Base-by-base conservation (phyloP, 35 echinoderm and acorn worm genomes). In the Lytechinus pictus region DNA sequence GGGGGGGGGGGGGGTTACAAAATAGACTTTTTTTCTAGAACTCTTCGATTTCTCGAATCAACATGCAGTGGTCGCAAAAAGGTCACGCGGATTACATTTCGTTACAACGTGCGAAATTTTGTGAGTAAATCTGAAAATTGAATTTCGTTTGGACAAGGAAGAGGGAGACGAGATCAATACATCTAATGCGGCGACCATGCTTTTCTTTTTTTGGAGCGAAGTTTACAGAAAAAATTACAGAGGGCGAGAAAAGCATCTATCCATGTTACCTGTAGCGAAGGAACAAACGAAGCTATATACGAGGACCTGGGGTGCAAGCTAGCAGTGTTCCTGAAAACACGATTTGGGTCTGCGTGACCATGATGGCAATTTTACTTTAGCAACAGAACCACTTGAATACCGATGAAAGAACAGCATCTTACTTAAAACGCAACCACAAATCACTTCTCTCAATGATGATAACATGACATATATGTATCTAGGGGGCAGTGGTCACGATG, bases 61-160 rank as follows among this genome's bases (percentile, higher is more conserved):
- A 79, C 66, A 79, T 16, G n/a, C 66, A 7, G 16, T 79, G 66
- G 66, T 79, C 66, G 66, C 66, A 79, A 24, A 79, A 79, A 79
- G 66, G 66, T 79, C 66, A 79, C 19, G 6, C 14, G 66, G 66
- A 79, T 79, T 79, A 79, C 66, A 16, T 79, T 79, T 79, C 66
- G 19, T 79, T 79, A 24, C 66, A 24, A 79, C 66, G 66, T 79
- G 66, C 66, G 66, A 79, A 79, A 79, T 79, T 79, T 79, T n/a
- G 16, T 24, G 66, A 79, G 66, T 79, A 79, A 79, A 79, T 79
- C 66, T 79, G 66, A 79, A 79, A 79, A 79, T 79, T 79, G 66
- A 79, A 79, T 79, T 44, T 79, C 66, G 66, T 79, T 79, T 79
- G 66, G 66, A 24, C 66, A 79, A n/a, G 66, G 21, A 79, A n/a